A percentile compares a stretch with the other conserved stretches of the same genome.
These are phyloP conservation scores for Alviniconcha marisindica DNA, from an alignment of 1,140 invertebrate species.

Conservation along the genomic window DNA sequence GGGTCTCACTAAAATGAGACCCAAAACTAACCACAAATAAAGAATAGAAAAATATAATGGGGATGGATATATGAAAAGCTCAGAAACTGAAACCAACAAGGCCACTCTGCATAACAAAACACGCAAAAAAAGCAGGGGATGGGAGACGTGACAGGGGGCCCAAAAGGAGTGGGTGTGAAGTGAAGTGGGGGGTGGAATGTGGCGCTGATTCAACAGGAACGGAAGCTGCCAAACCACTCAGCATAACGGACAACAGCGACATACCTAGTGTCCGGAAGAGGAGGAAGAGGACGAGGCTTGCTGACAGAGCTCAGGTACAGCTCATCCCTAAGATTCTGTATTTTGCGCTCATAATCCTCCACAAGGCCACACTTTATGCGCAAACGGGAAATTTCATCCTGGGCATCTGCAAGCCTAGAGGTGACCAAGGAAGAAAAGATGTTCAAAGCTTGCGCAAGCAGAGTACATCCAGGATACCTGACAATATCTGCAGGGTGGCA, in stretches of 20 bases:
- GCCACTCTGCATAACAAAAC: too few relatives aligned
- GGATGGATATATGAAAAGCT: too few relatives aligned
- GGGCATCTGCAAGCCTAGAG: constrained; percentile 66
- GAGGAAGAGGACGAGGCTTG: constrained; percentile 39
- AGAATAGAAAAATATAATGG: too few relatives aligned
- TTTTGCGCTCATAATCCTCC: constrained; percentile 71
- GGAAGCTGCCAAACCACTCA: too few relatives aligned
- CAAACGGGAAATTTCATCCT: constrained; percentile 69
- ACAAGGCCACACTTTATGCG: constrained; percentile 63
- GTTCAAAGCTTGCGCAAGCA: not conserved
- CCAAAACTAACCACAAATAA: too few relatives aligned
- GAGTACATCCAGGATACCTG: not conserved
- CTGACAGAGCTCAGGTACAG: constrained; percentile 60
- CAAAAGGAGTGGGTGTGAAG: too few relatives aligned
- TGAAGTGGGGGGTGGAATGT: too few relatives aligned
- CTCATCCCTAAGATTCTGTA: constrained; percentile 69
- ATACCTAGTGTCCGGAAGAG: not conserved
- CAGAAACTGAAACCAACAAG: too few relatives aligned
- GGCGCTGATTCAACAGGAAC: too few relatives aligned
- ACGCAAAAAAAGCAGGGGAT: too few relatives aligned
- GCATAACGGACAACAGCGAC: not conserved
- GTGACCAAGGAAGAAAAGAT: not conserved
- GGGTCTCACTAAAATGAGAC: too few relatives aligned
- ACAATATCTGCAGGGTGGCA: not conserved
- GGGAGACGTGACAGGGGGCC: too few relatives aligned